Percentiles rank a stretch among this genome's conserved stretches.
Evolutionary conservation across 1,140 invertebrate genomes (phyloP).

Genomic region (Oncopodura yosiiana): DNA sequence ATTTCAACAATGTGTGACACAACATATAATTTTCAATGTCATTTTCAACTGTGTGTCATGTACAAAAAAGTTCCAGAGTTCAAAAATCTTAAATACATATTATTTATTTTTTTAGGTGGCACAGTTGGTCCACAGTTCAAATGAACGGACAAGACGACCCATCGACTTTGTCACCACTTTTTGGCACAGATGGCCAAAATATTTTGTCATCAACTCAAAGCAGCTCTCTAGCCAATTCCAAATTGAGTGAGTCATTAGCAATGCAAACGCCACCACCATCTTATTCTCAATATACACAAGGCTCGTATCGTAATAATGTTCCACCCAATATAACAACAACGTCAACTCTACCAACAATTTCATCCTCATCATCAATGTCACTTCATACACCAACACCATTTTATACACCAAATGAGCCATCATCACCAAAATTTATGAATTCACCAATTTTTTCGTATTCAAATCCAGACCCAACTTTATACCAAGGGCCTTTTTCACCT

Average conservation of each 20-base stretch:
- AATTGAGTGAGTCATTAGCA: neutral
- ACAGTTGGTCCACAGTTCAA: constrained; percentile 25
- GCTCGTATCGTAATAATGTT: constrained; percentile 1
- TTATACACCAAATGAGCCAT: constrained; percentile 34
- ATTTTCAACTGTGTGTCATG: neutral
- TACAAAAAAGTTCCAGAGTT: neutral
- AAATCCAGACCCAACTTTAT: constrained; percentile 31
- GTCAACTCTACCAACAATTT: constrained; percentile 2
- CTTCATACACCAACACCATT: constrained; percentile 32
- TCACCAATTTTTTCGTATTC: constrained; percentile 34
- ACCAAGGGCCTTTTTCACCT: constrained; percentile 34
- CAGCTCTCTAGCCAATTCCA: neutral
- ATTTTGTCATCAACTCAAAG: neutral
- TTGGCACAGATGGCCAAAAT: neutral
- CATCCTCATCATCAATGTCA: neutral
- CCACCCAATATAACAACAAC: constrained; percentile 1
- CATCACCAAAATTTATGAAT: constrained; percentile 34
- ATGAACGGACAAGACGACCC: constrained; percentile 28
- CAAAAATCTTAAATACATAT: constrained; percentile 2
- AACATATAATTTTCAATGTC: neutral
- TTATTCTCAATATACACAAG: constrained; percentile 8
- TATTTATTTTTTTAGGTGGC: constrained; percentile 22
- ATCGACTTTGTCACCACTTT: constrained; percentile 1
- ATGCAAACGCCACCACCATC: constrained; percentile 1
- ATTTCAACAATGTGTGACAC: too few relatives aligned